Conservation (phyloP, 2,797 vertebrate genomes). For the Anomalospiza imberbis region DNA sequence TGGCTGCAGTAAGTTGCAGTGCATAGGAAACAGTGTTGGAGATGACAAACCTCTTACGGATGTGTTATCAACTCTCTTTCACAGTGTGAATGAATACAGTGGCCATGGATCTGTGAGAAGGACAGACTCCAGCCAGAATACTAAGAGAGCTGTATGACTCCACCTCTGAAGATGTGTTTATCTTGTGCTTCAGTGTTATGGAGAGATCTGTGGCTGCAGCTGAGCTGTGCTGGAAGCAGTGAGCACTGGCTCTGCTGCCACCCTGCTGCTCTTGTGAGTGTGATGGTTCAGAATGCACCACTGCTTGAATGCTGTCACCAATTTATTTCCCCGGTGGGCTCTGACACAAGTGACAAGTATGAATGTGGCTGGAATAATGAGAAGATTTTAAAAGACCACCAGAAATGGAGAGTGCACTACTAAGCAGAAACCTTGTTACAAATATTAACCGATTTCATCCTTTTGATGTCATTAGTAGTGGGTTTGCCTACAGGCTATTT, state of each 20-base stretch:
- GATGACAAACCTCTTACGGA: not conserved
- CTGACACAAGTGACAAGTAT: not conserved
- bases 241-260: not conserved
- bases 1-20: not conserved
- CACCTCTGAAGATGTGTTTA: not conserved
- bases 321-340: not conserved
- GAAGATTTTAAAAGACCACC: slow-evolving; percentile 20
- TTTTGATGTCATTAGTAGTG: not conserved
- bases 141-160: not conserved
- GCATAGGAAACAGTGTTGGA: accelerated
- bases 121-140: not conserved
- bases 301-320: not conserved
- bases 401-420: slow-evolving; percentile 17
- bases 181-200: accelerated
- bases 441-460: slow-evolving; percentile 29
- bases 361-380: not conserved
- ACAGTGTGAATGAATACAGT: not conserved
- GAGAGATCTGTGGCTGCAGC: accelerated
- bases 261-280: not conserved
- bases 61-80: not conserved
- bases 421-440: slow-evolving; percentile 21
- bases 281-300: not conserved
- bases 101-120: not conserved
- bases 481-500: not conserved
- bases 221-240: not conserved